These are phyloP conservation scores for Gallinago paraguaiae DNA, from an alignment of 2,113 vertebrate species.

Conservation along the genomic window DNA sequence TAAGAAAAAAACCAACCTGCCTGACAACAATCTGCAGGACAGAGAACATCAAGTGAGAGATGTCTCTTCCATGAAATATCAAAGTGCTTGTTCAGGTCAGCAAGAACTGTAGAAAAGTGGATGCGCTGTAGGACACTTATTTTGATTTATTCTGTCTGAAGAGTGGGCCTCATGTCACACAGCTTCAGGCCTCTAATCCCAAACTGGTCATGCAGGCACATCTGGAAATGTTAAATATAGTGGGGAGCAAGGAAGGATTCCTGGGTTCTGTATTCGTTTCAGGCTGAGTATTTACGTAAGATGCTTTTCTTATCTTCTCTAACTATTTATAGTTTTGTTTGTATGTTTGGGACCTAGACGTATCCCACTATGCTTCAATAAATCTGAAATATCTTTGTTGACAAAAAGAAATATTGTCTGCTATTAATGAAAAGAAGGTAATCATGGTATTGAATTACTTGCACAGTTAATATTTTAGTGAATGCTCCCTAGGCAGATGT, in stretches of 20 bases:
- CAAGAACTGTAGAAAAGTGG: not conserved
- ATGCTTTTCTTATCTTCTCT: slow-evolving; percentile 40
- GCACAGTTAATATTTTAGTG: not conserved
- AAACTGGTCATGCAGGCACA: slow-evolving; percentile 35
- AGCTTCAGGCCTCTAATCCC: not conserved
- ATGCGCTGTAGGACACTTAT: not conserved
- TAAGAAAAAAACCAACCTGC: not conserved
- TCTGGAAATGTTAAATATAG: slow-evolving; percentile 50
- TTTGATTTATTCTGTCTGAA: not conserved
- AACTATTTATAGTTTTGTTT: slow-evolving; percentile 58
- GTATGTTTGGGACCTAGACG: not conserved
- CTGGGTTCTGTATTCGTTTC: slow-evolving; percentile 31
- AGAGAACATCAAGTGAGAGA: not conserved
- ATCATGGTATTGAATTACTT: not conserved
- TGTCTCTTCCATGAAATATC: not conserved
- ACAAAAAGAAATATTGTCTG: not conserved
- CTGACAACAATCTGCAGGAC: not conserved
- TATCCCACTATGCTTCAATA: slow-evolving; percentile 3
- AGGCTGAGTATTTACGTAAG: slow-evolving; percentile 14
- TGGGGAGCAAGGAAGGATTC: slow-evolving; percentile 38
- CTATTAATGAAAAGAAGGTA: slow-evolving; percentile 12
- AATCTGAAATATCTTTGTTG: slow-evolving; percentile 23
- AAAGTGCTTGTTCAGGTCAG: not conserved
- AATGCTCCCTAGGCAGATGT: not conserved
- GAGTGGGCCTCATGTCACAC: rapidly evolving